These are phyloP conservation scores for Triplophysa rosa DNA, from an alignment of 2,113 vertebrate species.

Conservation along the genomic window DNA sequence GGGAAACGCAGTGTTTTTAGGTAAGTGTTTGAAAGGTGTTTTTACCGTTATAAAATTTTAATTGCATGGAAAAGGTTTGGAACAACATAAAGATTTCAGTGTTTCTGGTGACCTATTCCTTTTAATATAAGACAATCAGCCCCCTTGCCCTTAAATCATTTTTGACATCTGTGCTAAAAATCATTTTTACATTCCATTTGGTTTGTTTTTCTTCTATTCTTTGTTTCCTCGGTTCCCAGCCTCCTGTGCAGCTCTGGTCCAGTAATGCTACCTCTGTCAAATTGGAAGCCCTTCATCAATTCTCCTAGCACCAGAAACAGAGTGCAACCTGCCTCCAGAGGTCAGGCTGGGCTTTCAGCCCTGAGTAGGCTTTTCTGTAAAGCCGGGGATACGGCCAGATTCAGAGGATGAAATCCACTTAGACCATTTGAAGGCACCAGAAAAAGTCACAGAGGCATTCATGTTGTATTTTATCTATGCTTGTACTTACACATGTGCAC, in stretches of 20 bases:
- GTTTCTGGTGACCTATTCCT: no score
- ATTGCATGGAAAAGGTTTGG: no score
- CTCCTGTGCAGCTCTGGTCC: slow-evolving; percentile 19
- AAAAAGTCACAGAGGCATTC: slow-evolving; percentile 17
- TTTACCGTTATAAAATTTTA: no score
- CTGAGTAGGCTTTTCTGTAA: slow-evolving; percentile 50
- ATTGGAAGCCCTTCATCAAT: not conserved
- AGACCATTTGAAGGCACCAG: slow-evolving; percentile 52
- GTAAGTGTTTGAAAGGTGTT: no score
- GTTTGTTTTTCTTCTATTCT: not conserved
- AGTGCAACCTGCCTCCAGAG: slow-evolving; percentile 30
- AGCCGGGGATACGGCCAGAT: slow-evolving; percentile 43
- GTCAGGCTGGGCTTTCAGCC: slow-evolving; percentile 34
- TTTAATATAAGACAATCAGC: no score
- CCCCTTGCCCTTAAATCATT: not conserved
- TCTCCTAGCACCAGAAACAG: slow-evolving; percentile 31
- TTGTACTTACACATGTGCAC: slow-evolving; percentile 27
- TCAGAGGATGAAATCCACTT: slow-evolving; percentile 50
- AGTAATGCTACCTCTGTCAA: slow-evolving; percentile 18
- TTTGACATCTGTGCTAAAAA: not conserved
- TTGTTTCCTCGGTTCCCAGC: not conserved
- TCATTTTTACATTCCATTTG: not conserved
- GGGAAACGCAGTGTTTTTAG: no score
- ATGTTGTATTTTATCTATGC: slow-evolving; percentile 21
- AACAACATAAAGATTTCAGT: no score